Conservation (phyloP, 2,888 invertebrate species). For the Ormyrus labotus region DNA sequence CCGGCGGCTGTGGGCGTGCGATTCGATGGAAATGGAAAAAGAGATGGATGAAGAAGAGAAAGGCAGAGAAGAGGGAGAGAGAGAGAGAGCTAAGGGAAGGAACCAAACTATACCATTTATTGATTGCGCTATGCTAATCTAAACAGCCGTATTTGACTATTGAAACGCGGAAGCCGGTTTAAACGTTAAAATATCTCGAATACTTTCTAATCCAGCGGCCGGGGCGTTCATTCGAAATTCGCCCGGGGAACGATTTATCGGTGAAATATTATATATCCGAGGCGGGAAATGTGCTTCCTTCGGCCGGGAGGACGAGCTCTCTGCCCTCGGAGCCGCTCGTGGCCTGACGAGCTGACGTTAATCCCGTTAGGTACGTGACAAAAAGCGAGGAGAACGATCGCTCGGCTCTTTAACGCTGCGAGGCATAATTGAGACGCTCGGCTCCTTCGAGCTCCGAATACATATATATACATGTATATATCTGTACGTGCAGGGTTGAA, state of each 20-base stretch:
- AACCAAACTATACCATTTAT: constrained; percentile 48
- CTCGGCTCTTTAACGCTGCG: constrained; percentile 33
- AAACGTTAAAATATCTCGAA: constrained; percentile 7
- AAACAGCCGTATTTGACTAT: constrained; percentile 45
- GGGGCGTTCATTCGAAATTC: background rate
- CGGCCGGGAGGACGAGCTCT: background rate
- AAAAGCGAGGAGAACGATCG: constrained; percentile 45
- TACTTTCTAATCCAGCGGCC: background rate
- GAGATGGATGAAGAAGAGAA: constrained; percentile 40
- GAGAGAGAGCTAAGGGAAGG: constrained; percentile 38
- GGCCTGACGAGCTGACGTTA: constrained; percentile 47
- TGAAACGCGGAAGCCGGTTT: constrained; percentile 23
- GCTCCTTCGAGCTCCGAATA: constrained; percentile 8
- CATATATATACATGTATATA: too few relatives aligned
- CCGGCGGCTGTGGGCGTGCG: constrained; percentile 38
- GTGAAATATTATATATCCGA: constrained; percentile 28
- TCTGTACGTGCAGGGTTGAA: background rate
- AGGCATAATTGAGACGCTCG: constrained; percentile 51
- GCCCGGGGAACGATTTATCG: background rate
- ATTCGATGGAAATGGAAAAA: constrained; percentile 59
- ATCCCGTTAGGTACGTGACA: constrained; percentile 53
- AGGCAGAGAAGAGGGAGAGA: constrained; percentile 4
- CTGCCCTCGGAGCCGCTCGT: background rate
- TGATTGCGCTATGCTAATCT: constrained; percentile 53
- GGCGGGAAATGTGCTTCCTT: constrained; percentile 12